Percentiles rank a stretch among this genome's conserved stretches.
Evolutionary conservation across 2,113 vertebrate species (phyloP).

Genomic region (Raja brachyura): DNA sequence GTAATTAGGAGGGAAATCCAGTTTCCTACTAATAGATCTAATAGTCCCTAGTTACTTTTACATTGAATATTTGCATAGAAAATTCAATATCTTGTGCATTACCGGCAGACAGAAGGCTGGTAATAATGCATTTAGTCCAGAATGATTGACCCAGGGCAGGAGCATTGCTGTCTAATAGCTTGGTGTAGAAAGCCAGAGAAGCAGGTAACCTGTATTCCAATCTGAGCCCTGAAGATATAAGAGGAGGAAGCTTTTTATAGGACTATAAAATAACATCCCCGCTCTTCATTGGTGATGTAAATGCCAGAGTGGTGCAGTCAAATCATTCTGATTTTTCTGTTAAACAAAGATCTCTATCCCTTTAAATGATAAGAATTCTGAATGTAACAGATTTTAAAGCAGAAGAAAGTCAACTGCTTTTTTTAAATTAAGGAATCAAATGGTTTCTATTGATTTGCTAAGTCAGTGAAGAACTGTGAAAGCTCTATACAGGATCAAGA

Average conservation of each 20-base stretch:
- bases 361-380: neutral
- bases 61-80: neutral
- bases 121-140: neutral
- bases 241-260: neutral
- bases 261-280: neutral
- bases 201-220: neutral
- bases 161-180: conserved; percentile 18
- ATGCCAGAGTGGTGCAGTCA: neutral
- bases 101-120: neutral
- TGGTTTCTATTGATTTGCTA: neutral
- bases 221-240: neutral
- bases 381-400: neutral
- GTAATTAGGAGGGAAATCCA: neutral
- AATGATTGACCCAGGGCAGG: neutral
- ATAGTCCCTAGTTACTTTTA: neutral
- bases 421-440: neutral
- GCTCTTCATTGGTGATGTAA: neutral
- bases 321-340: neutral
- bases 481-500: neutral
- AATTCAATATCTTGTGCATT: conserved; percentile 12
- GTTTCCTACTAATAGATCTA: conserved; percentile 21
- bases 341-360: no score
- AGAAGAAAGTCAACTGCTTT: neutral
- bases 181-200: neutral
- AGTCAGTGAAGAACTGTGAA: neutral